Evolutionary conservation across 2,797 vertebrate species (phyloP).

Genomic region (Chiroxiphia lanceolata): DNA sequence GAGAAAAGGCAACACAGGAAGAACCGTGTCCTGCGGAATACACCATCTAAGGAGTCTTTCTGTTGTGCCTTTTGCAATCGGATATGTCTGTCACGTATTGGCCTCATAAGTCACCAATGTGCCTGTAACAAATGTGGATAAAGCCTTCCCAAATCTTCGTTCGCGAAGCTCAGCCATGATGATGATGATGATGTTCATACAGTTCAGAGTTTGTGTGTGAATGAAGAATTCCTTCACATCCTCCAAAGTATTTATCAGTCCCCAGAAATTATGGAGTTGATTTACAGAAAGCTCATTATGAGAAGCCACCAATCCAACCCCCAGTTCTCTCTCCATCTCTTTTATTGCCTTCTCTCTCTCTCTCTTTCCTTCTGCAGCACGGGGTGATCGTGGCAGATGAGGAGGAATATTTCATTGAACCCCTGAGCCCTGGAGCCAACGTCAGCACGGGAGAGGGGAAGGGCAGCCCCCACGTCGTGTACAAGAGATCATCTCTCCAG

Average conservation of each 20-base stretch:
- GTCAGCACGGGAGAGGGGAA: constrained; percentile 79
- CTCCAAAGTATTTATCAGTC: neutral
- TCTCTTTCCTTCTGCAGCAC: constrained; percentile 78
- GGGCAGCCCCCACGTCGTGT: constrained; percentile 94
- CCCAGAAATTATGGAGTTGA: neutral
- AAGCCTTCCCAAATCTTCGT: no score
- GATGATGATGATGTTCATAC: neutral
- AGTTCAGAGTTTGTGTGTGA: neutral
- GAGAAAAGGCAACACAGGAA: no score
- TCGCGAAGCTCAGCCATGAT: no score
- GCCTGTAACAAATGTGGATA: no score
- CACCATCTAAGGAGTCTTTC: no score
- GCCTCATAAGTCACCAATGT: no score
- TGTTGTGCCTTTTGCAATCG: no score
- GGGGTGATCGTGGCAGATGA: constrained; percentile 94
- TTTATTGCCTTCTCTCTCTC: neutral
- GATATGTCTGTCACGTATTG: no score
- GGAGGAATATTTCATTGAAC: constrained; percentile 97
- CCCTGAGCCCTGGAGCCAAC: constrained; percentile 84
- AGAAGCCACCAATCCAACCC: neutral
- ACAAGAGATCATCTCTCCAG: constrained; percentile 94
- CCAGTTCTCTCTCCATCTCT: neutral
- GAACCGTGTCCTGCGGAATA: no score
- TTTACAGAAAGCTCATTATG: rapidly evolving
- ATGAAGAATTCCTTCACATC: neutral